phyloP scores from a whole-genome alignment of 2,888 invertebrate genomes.

The Stenolophus ochropezus region DNA sequence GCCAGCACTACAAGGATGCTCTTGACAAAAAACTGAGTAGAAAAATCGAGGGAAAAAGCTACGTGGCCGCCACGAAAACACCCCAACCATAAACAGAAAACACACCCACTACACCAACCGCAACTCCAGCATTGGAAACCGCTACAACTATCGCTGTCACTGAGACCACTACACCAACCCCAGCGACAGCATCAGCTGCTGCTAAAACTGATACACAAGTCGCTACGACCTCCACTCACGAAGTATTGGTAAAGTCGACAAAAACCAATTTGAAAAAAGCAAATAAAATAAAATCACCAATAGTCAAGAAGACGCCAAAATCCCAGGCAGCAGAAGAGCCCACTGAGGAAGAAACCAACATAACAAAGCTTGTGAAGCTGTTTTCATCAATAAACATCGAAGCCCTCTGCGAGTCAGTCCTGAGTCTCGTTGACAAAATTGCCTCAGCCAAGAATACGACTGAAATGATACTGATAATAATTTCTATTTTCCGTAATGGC shows the following conservation, averaged over 20 bases:
- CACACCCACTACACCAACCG: not conserved
- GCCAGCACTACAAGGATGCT: not conserved
- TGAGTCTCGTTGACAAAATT: no score
- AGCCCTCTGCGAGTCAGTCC: no score
- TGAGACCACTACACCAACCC: not conserved
- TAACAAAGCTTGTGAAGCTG: not conserved
- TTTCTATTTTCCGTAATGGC: no score
- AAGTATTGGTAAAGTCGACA: not conserved
- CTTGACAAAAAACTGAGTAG: not conserved
- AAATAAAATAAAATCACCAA: not conserved
- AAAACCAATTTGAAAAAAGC: not conserved
- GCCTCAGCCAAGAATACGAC: no score
- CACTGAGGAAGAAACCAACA: not conserved
- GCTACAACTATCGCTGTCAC: not conserved
- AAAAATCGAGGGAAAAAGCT: no score
- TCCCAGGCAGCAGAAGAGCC: no score
- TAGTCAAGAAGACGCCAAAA: no score
- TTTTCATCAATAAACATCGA: no score
- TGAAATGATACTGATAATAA: no score
- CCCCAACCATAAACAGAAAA: not conserved
- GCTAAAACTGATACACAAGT: no score
- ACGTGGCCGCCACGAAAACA: not conserved
- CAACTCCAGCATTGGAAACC: not conserved
- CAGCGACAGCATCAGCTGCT: not conserved
- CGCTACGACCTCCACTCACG: not conserved